Evolutionary conservation across 2,888 invertebrate species (phyloP).

Genomic region (Lycophotia porphyrea): DNA sequence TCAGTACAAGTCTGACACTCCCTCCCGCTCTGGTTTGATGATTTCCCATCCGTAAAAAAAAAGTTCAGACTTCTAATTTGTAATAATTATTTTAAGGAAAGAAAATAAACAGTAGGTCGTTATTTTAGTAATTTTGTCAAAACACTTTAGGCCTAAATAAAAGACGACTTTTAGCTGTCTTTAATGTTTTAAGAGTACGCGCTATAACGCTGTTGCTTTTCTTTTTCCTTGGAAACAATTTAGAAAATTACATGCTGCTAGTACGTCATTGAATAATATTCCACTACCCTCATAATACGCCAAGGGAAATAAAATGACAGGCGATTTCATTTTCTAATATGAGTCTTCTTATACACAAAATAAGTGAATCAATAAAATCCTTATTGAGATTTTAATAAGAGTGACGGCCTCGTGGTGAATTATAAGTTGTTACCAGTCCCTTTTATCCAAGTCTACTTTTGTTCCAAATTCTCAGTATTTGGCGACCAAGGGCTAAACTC

Average conservation of each 20-base stretch:
- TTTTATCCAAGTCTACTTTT: slow-evolving; percentile 20
- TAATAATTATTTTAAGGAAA: not conserved
- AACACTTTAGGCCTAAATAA: not conserved
- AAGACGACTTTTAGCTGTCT: not conserved
- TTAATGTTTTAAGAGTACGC: not conserved
- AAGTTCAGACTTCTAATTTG: not conserved
- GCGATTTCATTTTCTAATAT: not conserved
- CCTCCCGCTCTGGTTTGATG: too few relatives aligned
- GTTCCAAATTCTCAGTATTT: slow-evolving; percentile 33
- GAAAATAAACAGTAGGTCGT: not conserved
- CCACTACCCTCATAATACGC: not conserved
- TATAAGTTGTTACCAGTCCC: slow-evolving; percentile 9
- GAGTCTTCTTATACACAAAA: not conserved
- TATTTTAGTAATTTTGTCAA: slow-evolving; percentile 5
- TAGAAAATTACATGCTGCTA: not conserved
- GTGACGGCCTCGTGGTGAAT: slow-evolving; percentile 50
- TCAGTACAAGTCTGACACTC: too few relatives aligned
- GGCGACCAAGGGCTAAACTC: slow-evolving; percentile 10
- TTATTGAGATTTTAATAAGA: slow-evolving; percentile 22
- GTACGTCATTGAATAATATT: not conserved
- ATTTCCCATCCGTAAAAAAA: too few relatives aligned
- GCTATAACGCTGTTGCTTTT: not conserved
- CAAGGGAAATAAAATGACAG: slow-evolving; percentile 1
- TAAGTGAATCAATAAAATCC: slow-evolving; percentile 29
- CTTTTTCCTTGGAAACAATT: not conserved